Percentiles rank a stretch among this genome's conserved stretches.
Conservation (phyloP, 1,140 invertebrate genomes). For the Drosophila elegans region DNA sequence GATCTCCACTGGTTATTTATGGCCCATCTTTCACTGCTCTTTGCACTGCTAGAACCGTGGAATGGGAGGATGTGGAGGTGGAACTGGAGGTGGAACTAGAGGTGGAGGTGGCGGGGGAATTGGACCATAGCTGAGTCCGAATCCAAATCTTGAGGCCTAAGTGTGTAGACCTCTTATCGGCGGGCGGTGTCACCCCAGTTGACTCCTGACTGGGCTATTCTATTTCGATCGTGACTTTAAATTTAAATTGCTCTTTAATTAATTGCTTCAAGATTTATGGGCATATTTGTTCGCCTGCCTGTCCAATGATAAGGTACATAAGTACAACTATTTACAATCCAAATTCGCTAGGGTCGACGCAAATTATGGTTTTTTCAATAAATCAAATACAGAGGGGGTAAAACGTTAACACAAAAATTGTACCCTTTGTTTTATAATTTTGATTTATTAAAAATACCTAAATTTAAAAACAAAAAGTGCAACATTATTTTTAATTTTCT, state of each 20-base stretch:
- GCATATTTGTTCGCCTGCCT: slow-evolving; percentile 53
- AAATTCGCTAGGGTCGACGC: slow-evolving; percentile 13
- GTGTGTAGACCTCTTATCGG: slow-evolving; percentile 11
- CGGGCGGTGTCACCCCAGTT: slow-evolving; percentile 15
- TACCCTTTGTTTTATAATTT: too few species aligned
- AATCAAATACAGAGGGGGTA: too few species aligned
- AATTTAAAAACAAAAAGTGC: too few species aligned
- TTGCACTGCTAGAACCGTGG: neutral
- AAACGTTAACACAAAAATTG: too few species aligned
- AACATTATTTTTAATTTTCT: too few species aligned
- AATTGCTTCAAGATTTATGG: slow-evolving; percentile 74
- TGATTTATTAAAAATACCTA: too few species aligned
- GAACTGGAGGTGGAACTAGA: neutral
- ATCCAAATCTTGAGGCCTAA: slow-evolving; percentile 3
- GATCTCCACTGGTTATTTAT: slow-evolving; percentile 20
- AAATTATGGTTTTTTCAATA: neutral
- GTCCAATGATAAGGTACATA: slow-evolving; percentile 31
- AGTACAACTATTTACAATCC: slow-evolving; percentile 22
- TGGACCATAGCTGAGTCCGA: slow-evolving; percentile 5
- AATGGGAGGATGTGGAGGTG: neutral
- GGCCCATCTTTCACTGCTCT: slow-evolving; percentile 7
- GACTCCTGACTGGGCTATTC: slow-evolving; percentile 49
- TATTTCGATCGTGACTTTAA: slow-evolving; percentile 35
- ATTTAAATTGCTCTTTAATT: slow-evolving; percentile 73
- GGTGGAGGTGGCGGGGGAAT: neutral